Evolutionary conservation across 2,113 vertebrate species (phyloP).

Genomic region (Dermatemys mawii): DNA sequence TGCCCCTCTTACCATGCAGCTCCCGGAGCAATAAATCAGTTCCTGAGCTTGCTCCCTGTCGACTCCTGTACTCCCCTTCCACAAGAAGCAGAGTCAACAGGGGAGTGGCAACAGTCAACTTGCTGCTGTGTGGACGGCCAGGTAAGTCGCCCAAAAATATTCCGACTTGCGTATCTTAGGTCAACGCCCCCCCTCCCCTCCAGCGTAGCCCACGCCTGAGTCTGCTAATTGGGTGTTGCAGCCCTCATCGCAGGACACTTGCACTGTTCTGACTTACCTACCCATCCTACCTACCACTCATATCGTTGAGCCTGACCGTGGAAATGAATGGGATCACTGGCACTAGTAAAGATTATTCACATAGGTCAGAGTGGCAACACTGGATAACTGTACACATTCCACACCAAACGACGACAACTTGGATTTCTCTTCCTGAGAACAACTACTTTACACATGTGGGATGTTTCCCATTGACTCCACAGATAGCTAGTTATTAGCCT

Average conservation of each 20-base stretch:
- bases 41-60: no score
- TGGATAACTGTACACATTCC: not conserved
- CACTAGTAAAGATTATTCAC: not conserved
- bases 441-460: not conserved
- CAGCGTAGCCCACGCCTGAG: no score
- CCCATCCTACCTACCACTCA: not conserved
- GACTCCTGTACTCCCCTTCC: no score
- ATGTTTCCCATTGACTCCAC: not conserved
- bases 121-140: no score
- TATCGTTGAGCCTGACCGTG: not conserved
- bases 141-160: no score
- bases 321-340: not conserved
- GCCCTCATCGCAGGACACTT: not conserved
- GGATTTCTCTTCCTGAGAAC: not conserved
- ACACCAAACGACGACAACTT: not conserved
- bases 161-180: no score
- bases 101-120: no score
- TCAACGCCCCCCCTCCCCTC: no score
- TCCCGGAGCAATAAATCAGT: no score
- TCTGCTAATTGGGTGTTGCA: not conserved
- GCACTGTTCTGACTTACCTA: not conserved
- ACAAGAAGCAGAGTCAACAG: no score
- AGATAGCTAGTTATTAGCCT: not conserved
- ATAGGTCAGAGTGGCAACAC: not conserved
- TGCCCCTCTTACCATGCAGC: no score